These are phyloP conservation scores for Australoheros facetus DNA, from an alignment of 2,797 vertebrate species.

Conservation along the genomic window DNA sequence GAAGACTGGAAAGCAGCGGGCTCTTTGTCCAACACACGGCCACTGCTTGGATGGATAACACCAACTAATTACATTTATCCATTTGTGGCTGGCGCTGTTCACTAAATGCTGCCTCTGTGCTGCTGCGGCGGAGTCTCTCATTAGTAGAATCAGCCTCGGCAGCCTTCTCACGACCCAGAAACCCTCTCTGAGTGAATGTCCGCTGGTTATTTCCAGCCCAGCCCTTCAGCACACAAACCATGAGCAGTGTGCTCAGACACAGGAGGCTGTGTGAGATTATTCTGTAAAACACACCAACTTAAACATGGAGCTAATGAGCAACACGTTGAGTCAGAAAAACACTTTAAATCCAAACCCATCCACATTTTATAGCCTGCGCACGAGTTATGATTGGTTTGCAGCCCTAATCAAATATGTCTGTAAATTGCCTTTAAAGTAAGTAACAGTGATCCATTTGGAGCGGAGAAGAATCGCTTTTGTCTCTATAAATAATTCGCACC, in stretches of 20 bases:
- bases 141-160: constrained; percentile 24
- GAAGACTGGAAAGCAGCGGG: constrained; percentile 21
- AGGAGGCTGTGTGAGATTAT: background rate
- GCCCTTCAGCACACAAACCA: constrained; percentile 21
- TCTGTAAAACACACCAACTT: background rate
- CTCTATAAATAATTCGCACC: background rate
- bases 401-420: background rate
- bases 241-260: background rate
- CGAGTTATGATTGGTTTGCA: background rate
- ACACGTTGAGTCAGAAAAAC: constrained; percentile 26
- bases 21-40: constrained; percentile 63
- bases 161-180: constrained; percentile 55
- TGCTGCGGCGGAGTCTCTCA: constrained; percentile 24
- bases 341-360: background rate
- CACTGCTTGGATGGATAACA: constrained; percentile 13
- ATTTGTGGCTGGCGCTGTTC: constrained; percentile 20
- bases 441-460: background rate
- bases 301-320: constrained; percentile 20
- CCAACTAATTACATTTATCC: constrained; percentile 50
- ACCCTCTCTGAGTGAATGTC: constrained; percentile 1
- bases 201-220: constrained; percentile 26
- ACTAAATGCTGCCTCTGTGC: background rate
- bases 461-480: background rate
- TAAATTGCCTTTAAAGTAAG: background rate
- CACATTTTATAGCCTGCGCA: background rate